Evolutionary conservation across 2,888 invertebrate genomes (phyloP).

Genomic region (Mimumesa dahlbomi): DNA sequence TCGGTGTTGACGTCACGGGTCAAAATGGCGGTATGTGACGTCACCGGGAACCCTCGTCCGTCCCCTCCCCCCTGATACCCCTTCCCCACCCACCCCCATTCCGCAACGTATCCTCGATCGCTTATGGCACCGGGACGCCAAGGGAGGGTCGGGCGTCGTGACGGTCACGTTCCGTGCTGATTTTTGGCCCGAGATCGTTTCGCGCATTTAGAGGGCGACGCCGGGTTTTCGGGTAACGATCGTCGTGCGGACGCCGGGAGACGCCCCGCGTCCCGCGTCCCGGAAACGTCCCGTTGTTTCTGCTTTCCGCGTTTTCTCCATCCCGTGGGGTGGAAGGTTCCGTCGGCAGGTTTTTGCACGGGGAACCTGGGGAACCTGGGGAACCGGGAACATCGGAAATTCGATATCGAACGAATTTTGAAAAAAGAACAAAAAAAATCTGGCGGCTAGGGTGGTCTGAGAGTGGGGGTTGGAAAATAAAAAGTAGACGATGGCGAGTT

Average conservation of each 20-base stretch:
- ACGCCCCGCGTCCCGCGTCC: conserved; percentile 26
- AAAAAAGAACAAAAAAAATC: too few species aligned
- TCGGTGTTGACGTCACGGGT: conserved; percentile 80
- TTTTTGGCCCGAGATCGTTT: conserved; percentile 57
- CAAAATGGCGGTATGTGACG: conserved; percentile 81
- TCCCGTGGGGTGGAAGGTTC: too few species aligned
- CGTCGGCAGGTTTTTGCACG: too few species aligned
- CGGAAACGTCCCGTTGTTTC: too few species aligned
- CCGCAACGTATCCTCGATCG: conserved; percentile 54
- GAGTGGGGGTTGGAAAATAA: too few species aligned
- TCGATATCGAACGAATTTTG: too few species aligned
- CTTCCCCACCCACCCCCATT: conserved; percentile 40
- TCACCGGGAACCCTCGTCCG: conserved; percentile 73
- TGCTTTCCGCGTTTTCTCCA: too few species aligned
- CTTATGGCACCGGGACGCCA: conserved; percentile 6
- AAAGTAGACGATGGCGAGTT: too few species aligned
- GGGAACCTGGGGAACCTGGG: too few species aligned
- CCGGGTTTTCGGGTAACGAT: conserved; percentile 58
- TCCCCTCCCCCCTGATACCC: too few species aligned
- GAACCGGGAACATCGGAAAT: too few species aligned
- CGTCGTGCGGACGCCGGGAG: conserved; percentile 33
- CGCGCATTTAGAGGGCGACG: conserved; percentile 50
- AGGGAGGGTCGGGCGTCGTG: conserved; percentile 50
- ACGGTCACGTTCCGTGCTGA: conserved; percentile 43
- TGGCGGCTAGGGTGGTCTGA: too few species aligned